Percentiles rank a stretch among this genome's conserved stretches.
phyloP scores from a whole-genome alignment of 2,797 vertebrate genomes.

The Tachyglossus aculeatus region DNA sequence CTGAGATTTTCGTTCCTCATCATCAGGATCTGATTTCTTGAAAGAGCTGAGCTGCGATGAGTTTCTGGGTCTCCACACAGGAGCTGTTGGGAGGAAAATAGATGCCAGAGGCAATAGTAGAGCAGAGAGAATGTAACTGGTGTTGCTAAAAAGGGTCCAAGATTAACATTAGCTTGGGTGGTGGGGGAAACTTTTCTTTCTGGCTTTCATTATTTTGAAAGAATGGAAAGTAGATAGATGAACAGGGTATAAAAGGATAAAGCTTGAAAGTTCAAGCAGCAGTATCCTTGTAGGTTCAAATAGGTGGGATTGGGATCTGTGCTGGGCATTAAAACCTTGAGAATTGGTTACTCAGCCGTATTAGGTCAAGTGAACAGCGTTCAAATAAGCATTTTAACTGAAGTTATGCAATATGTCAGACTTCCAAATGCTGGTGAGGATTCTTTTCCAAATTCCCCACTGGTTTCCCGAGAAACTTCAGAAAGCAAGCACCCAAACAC shows the following conservation, averaged over 20 bases:
- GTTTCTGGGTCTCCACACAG: conserved; percentile 27
- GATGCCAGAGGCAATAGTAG: conserved; percentile 40
- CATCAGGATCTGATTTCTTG: conserved; percentile 1
- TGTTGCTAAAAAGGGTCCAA: conserved; percentile 5
- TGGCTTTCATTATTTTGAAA: not conserved
- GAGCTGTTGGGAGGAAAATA: conserved; percentile 17
- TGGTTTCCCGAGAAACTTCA: conserved; percentile 45
- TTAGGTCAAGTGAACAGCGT: not conserved
- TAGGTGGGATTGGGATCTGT: no score
- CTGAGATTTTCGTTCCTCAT: no score
- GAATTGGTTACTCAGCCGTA: no score
- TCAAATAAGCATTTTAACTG: conserved; percentile 27
- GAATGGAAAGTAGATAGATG: not conserved
- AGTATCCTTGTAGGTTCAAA: not conserved
- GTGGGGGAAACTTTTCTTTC: conserved; percentile 42
- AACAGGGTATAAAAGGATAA: not conserved
- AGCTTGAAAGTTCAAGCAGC: not conserved
- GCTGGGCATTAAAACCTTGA: no score
- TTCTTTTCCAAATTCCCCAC: conserved; percentile 31
- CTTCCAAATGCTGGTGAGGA: conserved; percentile 27
- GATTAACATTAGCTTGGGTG: conserved; percentile 30
- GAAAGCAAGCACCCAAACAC: conserved; percentile 22
- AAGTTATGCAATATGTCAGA: conserved; percentile 27
- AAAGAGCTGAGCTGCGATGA: conserved; percentile 30
- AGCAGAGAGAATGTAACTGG: conserved; percentile 35